These are phyloP conservation scores for Scomber scombrus DNA, from an alignment of 2,113 vertebrate species.

Conservation along the genomic window DNA sequence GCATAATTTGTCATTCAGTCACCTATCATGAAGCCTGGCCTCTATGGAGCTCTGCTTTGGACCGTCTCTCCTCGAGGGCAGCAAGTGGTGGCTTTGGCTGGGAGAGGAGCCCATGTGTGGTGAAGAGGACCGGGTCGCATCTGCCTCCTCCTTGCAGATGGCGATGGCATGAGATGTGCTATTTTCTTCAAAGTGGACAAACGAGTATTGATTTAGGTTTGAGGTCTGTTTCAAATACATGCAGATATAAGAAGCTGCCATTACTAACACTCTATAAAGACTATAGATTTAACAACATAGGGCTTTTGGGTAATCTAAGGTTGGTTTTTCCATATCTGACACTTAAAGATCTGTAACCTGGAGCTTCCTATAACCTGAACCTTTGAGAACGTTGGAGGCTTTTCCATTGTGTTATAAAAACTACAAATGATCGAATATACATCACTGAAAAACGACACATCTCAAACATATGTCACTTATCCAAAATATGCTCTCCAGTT, in stretches of 20 bases:
- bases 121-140: constrained; percentile 29
- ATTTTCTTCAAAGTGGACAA: constrained; percentile 21
- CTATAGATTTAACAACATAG: no score
- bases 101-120: constrained; percentile 20
- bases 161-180: background rate
- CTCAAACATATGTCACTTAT: no score
- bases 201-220: background rate
- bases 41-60: constrained; percentile 36
- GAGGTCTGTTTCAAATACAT: background rate
- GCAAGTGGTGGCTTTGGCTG: constrained; percentile 13
- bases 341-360: no score
- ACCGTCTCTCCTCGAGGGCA: constrained; percentile 19
- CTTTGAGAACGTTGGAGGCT: no score
- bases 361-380: no score
- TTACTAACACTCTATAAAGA: background rate
- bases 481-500: no score
- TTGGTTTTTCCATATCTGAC: no score
- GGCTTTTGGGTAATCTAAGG: no score
- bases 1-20: background rate
- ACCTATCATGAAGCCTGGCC: constrained; percentile 56
- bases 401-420: no score
- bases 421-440: no score
- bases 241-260: background rate
- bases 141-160: constrained; percentile 58
- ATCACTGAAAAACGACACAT: no score